phyloP scores from a whole-genome alignment of 2,888 invertebrate species.

The Psylliodes chrysocephalus region DNA sequence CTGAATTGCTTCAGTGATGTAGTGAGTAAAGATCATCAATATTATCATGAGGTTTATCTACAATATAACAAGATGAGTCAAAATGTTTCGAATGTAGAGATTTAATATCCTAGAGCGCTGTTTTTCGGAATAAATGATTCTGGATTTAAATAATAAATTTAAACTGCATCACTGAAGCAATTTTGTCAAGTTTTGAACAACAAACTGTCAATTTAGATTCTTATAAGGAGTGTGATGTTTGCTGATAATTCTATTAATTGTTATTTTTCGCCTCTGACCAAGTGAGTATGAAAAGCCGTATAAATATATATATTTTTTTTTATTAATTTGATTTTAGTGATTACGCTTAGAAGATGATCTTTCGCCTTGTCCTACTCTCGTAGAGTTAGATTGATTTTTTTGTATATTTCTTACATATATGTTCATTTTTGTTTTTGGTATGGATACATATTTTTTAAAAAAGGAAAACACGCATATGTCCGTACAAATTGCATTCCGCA shows the following conservation, averaged over 20 bases:
- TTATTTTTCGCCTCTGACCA: conserved; percentile 17
- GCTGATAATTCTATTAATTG: background rate
- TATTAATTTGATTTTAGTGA: conserved; percentile 34
- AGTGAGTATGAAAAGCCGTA: background rate
- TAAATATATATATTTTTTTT: background rate
- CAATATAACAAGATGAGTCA: no score
- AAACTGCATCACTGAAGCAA: no score
- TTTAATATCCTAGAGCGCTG: no score
- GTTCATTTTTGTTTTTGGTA: conserved; percentile 43
- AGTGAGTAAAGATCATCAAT: no score
- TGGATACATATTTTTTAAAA: conserved; percentile 47
- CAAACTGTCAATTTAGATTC: no score
- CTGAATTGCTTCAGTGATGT: no score
- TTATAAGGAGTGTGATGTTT: conserved; percentile 10
- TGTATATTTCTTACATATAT: conserved; percentile 47
- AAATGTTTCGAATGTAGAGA: no score
- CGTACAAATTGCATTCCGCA: conserved; percentile 57
- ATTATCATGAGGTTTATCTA: no score
- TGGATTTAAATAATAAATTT: no score
- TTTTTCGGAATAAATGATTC: no score
- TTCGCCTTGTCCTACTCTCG: conserved; percentile 43
- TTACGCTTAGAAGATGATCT: conserved; percentile 44
- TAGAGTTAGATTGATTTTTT: conserved; percentile 39
- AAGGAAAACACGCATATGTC: conserved; percentile 48
- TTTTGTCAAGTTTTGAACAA: no score